Conservation (phyloP, 2,113 vertebrate genomes). For the Atlantisia rogersi region DNA sequence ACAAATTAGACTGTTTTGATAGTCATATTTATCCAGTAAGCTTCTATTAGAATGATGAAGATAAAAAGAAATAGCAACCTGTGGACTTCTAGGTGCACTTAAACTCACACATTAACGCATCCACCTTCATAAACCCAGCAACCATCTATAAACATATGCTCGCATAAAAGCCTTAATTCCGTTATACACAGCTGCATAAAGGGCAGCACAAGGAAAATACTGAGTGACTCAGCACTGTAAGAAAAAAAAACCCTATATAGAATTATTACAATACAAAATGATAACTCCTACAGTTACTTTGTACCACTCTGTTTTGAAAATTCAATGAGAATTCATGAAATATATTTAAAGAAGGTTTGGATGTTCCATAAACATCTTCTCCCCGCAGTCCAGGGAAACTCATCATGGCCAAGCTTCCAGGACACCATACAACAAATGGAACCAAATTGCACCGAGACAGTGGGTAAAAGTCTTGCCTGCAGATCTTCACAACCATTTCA, state of each 20-base stretch:
- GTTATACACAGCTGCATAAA: not conserved
- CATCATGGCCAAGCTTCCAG: not conserved
- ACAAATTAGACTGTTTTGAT: not conserved
- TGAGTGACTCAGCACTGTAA: not conserved
- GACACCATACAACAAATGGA: not conserved
- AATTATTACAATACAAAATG: not conserved
- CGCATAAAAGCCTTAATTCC: not conserved
- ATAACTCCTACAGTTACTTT: not conserved
- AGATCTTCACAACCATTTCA: not conserved
- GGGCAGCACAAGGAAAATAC: not conserved
- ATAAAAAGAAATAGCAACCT: not conserved
- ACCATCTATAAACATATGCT: not conserved
- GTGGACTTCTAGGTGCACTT: not conserved
- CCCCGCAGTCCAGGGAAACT: not conserved
- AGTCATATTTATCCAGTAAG: not conserved
- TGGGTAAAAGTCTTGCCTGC: not conserved
- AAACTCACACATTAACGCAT: not conserved
- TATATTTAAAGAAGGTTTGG: not conserved
- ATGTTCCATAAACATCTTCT: not conserved
- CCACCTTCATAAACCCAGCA: not conserved
- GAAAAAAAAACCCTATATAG: not conserved
- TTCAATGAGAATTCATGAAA: not conserved
- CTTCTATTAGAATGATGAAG: not conserved
- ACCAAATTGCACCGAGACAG: not conserved
- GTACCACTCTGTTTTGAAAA: not conserved